Evolutionary conservation across 2,113 vertebrate species (phyloP).

Genomic region (Seriola quinqueradiata): DNA sequence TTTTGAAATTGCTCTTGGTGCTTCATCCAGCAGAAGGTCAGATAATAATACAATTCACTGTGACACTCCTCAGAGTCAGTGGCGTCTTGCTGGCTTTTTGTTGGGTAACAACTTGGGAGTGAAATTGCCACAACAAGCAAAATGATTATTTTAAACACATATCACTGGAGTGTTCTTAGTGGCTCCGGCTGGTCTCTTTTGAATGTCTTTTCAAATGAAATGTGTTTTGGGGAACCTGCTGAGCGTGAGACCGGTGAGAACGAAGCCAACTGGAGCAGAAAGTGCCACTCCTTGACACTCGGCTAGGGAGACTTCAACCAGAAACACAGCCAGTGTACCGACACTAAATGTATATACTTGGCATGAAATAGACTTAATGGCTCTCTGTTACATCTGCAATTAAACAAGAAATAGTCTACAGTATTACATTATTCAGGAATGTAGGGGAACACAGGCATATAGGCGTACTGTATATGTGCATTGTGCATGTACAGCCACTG

Average conservation of each 20-base stretch:
- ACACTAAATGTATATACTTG: slow-evolving; percentile 23
- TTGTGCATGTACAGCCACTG: not conserved
- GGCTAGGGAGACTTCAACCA: slow-evolving; percentile 37
- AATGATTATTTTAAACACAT: slow-evolving; percentile 45
- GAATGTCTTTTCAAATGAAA: slow-evolving; percentile 56
- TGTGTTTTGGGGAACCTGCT: slow-evolving; percentile 68
- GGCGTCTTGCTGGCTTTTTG: not conserved
- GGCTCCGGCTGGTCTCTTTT: slow-evolving; percentile 22
- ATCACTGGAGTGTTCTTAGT: slow-evolving; percentile 29
- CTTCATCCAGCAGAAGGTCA: slow-evolving; percentile 21
- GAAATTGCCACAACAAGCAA: slow-evolving; percentile 38
- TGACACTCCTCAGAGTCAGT: not conserved
- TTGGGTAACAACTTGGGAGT: not conserved
- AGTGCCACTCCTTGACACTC: slow-evolving; percentile 51
- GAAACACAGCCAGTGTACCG: slow-evolving; percentile 25
- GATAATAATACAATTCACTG: slow-evolving; percentile 18
- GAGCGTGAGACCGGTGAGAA: slow-evolving; percentile 49
- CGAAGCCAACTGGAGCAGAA: slow-evolving; percentile 79
- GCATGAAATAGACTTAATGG: slow-evolving; percentile 38
- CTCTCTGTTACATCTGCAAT: slow-evolving; percentile 44
- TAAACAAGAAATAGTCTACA: slow-evolving; percentile 24
- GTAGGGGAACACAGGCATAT: not conserved
- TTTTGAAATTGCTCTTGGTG: not conserved
- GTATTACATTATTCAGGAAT: slow-evolving; percentile 47
- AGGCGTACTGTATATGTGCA: slow-evolving; percentile 4